Percentiles rank a stretch among this genome's conserved stretches.
Conservation (phyloP, 2,113 vertebrate genomes). For the Nycticebus coucang region DNA sequence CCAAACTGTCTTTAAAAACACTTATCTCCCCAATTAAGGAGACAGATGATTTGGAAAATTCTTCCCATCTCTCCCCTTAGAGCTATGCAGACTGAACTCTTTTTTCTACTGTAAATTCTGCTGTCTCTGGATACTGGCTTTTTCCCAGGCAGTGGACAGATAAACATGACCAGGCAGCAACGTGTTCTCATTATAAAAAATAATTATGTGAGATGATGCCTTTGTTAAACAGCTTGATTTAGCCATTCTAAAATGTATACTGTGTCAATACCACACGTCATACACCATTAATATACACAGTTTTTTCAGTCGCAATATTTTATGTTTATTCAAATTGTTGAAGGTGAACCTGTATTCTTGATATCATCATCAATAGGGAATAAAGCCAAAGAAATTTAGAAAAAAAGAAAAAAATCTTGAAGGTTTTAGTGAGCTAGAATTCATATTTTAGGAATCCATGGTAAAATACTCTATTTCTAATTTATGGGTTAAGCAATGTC, state of each 20-base stretch:
- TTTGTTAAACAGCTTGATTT: neutral
- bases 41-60: too few relatives aligned
- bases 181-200: neutral
- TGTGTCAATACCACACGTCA: neutral
- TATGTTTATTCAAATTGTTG: neutral
- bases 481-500: neutral
- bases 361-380: neutral
- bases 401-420: neutral
- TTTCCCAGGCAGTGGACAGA: too few relatives aligned
- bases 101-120: too few relatives aligned
- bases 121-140: too few relatives aligned
- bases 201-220: neutral
- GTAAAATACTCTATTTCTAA: neutral
- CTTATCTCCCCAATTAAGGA: too few relatives aligned
- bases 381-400: neutral
- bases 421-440: neutral
- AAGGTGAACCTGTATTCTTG: neutral
- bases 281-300: neutral
- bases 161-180: too few relatives aligned
- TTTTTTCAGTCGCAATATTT: neutral
- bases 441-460: neutral
- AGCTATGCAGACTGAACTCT: too few relatives aligned
- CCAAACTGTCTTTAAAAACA: too few relatives aligned
- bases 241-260: neutral
- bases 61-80: too few relatives aligned